Evolutionary conservation across 2,888 invertebrate genomes (phyloP).

Genomic region (Spicauda simplicius): DNA sequence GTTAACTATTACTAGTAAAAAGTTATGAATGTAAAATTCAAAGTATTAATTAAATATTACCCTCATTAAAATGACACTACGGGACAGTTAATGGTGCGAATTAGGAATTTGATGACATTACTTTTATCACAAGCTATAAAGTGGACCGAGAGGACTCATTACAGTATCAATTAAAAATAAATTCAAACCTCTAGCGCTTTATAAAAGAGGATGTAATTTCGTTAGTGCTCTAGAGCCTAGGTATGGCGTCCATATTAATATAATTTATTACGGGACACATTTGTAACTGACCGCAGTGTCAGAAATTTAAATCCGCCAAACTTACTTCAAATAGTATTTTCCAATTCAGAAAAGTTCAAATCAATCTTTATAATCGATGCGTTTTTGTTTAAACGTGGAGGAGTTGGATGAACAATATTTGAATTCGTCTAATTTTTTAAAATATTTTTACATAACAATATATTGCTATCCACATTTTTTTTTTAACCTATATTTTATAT

Average conservation of each 20-base stretch:
- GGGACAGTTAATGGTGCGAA: neutral
- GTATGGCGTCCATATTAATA: conserved; percentile 36
- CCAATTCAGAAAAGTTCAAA: too few relatives aligned
- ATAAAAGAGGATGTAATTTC: conserved; percentile 69
- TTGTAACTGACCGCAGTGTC: too few relatives aligned
- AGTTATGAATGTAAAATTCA: neutral
- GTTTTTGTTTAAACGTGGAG: too few relatives aligned
- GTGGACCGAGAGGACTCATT: conserved; percentile 29
- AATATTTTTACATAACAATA: too few relatives aligned
- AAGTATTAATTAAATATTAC: neutral
- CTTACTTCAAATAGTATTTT: too few relatives aligned
- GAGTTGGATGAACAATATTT: too few relatives aligned
- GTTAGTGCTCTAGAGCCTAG: conserved; percentile 75
- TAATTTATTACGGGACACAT: neutral
- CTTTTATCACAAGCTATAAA: conserved; percentile 24
- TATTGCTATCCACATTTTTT: too few relatives aligned
- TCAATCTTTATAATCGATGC: too few relatives aligned
- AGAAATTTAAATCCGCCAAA: too few relatives aligned
- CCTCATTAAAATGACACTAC: neutral
- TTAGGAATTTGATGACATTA: conserved; percentile 10
- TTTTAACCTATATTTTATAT: too few relatives aligned
- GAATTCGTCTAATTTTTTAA: too few relatives aligned
- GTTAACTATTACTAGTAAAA: neutral
- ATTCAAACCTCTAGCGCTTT: conserved; percentile 50
- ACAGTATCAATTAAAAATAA: conserved; percentile 42